Percentiles rank a stretch among this genome's conserved stretches.
These are phyloP conservation scores for Chymomyza fuscimana DNA, from an alignment of 2,888 invertebrate genomes.

Conservation along the genomic window DNA sequence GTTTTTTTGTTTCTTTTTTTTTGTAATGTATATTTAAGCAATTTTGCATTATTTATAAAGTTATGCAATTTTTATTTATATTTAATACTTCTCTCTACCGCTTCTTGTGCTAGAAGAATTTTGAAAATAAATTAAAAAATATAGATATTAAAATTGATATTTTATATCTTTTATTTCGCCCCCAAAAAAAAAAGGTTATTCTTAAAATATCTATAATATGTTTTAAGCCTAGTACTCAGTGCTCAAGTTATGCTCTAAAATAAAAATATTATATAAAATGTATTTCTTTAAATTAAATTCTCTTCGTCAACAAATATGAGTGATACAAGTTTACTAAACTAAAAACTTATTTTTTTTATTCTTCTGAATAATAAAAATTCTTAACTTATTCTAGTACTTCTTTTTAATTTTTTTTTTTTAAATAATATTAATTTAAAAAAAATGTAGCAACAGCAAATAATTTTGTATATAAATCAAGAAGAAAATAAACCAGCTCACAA, in stretches of 20 bases:
- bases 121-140: background rate
- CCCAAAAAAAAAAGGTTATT: background rate
- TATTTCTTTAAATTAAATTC: too few species aligned
- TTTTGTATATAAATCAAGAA: too few species aligned
- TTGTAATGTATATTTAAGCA: background rate
- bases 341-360: too few species aligned
- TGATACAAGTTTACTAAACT: too few species aligned
- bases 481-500: too few species aligned
- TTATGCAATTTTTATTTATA: background rate
- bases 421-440: too few species aligned
- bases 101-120: background rate
- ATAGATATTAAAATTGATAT: background rate
- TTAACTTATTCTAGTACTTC: too few species aligned
- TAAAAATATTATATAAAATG: too few species aligned
- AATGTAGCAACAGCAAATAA: too few species aligned
- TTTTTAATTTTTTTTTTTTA: too few species aligned
- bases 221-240: background rate
- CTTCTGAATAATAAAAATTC: too few species aligned
- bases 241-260: background rate
- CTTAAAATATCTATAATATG: background rate
- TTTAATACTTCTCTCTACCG: background rate
- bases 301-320: too few species aligned
- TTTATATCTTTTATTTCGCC: background rate
- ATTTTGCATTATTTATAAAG: background rate
- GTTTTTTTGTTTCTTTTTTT: constrained; percentile 1